Base-by-base conservation (phyloP, 2,797 vertebrate species). In the Acomys russatus region DNA sequence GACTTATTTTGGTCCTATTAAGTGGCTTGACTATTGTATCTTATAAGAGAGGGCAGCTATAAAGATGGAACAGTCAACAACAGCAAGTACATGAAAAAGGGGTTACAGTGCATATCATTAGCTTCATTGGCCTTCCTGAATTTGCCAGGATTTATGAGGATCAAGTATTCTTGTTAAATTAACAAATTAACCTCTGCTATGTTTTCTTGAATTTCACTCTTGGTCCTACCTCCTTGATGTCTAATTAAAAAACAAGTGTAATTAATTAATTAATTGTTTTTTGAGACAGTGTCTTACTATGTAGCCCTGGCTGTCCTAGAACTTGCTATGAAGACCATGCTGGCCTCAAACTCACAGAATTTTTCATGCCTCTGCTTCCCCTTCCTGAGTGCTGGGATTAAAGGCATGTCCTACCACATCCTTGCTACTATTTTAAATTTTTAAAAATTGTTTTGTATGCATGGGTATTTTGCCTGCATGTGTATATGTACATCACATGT, bases 151-250 rank as follows among this genome's bases (percentile, higher is more conserved):
- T 96, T 71, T 95, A 76, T 83, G 30, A 92, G 94, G n/a, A 38
- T 64, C 44, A 83, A 9, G 9, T 71, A 76, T 71, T 84, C 76
- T 63, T 76, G 83, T 71, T 79, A 85, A 82, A 66, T 78, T 88
- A 93, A n/a, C 88, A 90, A 44, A 44, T 44, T 96, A 91, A 93
- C 54, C 20, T 66, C 73, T 92, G 56, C 10, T 88, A n/a, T 94
- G 10, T 88, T 96, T 95, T 92, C 88, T 88, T 95, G 63, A 25
- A 33, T 92, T 82, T 92, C 38, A 63, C 20, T 80, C 74, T 80
- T 84, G 87, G 7, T 59, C 18, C 35, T 95, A 22, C 20, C 15
- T 23, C 15, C 30, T 97, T 95, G 74, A n/a, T 84, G 8, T 91
- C 38, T 91, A 96, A 84, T 79, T 97, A 14, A 84, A 93, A n/a